Evolutionary conservation across 2,888 invertebrate genomes (phyloP), one percentile per base, ranked within the genome.

Genomic region (Brachyptera putata): DNA sequence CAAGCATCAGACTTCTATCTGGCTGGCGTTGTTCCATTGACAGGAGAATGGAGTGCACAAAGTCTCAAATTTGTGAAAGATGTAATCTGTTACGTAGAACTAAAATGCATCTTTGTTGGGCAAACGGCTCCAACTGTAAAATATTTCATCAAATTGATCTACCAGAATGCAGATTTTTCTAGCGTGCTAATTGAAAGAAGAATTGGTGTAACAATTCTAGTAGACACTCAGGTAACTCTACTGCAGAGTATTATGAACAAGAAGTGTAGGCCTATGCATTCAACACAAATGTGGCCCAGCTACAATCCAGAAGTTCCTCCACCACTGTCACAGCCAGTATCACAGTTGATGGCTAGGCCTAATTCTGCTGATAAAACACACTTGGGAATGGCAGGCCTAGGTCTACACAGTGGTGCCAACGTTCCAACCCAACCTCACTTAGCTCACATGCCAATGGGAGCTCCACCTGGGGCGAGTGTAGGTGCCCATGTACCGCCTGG

Each of bases 1-100:
- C 80, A 84, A 70, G 84, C 84, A 2, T 73, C 76, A 4, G 80
- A 82, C 48, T 86, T 83, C 67, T 78, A 82, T 62, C 71, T 87
- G 57, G 79, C 82, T 18, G 77, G 83, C 61, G 76, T 84, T 5
- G 75, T 80, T 64, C 78, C 79, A 64, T 70, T 76, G 1, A 75
- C 76, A 11, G 79, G 79, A 9, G 71, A 73, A 62, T 85, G 85
- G 84, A 79, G 80, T 4, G 75, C 76, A 14, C 73, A 77, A 18
- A 72, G 77, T 1, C 67, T 80, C 3, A 72, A 74, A 3, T 66
- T 68, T 3, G 75, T 81, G 30, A 71, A 71, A 1, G 73, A 75
- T 22, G 73, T 73, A 41, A 66, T 79, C 1, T 69, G 75, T 16
- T 77, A 76, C 63, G 69, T 72, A 34, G 77, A 79, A 60, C 70